These are phyloP conservation scores for Pharmacophagus antenor DNA, from an alignment of 2,888 invertebrate species.

Conservation along the genomic window DNA sequence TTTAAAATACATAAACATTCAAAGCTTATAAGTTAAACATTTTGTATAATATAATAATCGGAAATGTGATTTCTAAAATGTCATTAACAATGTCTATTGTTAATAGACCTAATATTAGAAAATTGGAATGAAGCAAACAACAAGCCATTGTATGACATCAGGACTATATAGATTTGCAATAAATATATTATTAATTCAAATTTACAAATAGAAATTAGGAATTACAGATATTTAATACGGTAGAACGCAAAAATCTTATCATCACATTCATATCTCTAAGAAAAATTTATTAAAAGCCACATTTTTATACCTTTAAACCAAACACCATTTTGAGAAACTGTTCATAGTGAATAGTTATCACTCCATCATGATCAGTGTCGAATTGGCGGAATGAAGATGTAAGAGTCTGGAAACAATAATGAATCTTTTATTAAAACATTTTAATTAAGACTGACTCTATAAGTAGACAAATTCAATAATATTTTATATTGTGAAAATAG, in stretches of 20 bases:
- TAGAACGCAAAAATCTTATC: not conserved
- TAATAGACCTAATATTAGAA: too few species aligned
- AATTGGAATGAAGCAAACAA: not conserved
- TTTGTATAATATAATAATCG: not conserved
- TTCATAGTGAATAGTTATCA: slow-evolving; percentile 96
- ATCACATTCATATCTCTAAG: not conserved
- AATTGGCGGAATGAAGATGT: slow-evolving; percentile 92
- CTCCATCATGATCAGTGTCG: slow-evolving; percentile 96
- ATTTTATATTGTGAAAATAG: too few species aligned
- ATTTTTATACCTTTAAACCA: slow-evolving; percentile 84
- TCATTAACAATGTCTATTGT: too few species aligned
- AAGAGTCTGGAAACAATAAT: slow-evolving; percentile 84
- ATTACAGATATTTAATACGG: not conserved
- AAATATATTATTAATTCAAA: not conserved
- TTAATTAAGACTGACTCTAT: too few species aligned
- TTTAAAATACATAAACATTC: too few species aligned
- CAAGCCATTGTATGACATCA: not conserved
- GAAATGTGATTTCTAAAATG: too few species aligned
- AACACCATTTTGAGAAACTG: slow-evolving; percentile 97
- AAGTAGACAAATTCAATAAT: too few species aligned
- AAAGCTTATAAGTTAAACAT: too few species aligned
- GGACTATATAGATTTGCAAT: not conserved
- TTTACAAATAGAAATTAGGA: not conserved
- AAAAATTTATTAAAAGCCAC: slow-evolving; percentile 3
- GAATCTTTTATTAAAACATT: too few species aligned